Conservation (phyloP, 2,113 vertebrate genomes). For the Theristicus caerulescens region DNA sequence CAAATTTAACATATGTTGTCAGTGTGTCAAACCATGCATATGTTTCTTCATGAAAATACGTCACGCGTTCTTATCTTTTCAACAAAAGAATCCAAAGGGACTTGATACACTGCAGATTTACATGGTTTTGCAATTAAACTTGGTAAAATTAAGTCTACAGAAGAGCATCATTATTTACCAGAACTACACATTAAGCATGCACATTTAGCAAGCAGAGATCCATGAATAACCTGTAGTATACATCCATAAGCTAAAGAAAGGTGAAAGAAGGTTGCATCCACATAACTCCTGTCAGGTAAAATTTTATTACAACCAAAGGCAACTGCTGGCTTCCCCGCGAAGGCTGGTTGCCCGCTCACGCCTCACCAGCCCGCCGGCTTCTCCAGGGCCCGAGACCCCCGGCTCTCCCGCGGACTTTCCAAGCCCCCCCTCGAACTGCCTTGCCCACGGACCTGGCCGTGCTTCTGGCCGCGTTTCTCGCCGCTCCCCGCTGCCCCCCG, state of each 20-base stretch:
- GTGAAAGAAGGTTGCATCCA: not conserved
- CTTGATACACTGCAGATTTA: not conserved
- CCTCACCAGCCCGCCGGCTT: not conserved
- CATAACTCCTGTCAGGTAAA: rapidly evolving
- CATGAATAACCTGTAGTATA: rapidly evolving
- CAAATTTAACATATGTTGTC: not conserved
- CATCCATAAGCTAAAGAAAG: not conserved
- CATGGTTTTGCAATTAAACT: not conserved
- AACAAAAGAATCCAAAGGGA: not conserved
- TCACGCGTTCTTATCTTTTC: not conserved
- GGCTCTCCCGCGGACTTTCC: rapidly evolving
- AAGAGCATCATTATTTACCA: not conserved
- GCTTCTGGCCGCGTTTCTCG: rapidly evolving
- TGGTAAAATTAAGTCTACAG: not conserved
- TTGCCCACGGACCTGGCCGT: not conserved
- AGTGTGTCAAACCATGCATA: not conserved
- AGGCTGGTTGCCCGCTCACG: rapidly evolving
- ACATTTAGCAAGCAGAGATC: not conserved
- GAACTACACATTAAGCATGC: too few species aligned
- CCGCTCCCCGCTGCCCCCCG: not conserved
- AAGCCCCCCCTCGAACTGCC: rapidly evolving
- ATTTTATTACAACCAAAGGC: not conserved
- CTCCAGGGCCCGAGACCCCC: not conserved
- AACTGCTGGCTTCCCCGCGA: rapidly evolving
- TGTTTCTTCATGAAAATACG: not conserved